A percentile compares a stretch with the other conserved stretches of the same genome.
These are phyloP conservation scores for Aporophyla lueneburgensis DNA, from an alignment of 2,888 invertebrate genomes.

Conservation along the genomic window DNA sequence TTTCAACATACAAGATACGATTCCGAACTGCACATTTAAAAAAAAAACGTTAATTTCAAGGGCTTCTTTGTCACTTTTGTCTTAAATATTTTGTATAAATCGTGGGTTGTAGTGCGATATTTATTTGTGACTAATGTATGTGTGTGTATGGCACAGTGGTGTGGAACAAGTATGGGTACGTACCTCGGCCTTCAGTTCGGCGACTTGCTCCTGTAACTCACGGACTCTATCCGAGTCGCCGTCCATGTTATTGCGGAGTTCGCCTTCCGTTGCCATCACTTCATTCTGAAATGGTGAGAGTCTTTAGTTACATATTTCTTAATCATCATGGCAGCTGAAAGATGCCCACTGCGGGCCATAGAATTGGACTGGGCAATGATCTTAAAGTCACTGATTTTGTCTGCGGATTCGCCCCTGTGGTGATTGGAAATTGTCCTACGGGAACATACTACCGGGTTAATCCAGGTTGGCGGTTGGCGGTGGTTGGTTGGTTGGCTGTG, in stretches of 20 bases:
- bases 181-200: constrained; percentile 98
- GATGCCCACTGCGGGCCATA: no score
- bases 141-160: constrained; percentile 7
- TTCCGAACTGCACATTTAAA: background rate
- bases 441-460: no score
- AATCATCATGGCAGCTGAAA: no score
- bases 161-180: background rate
- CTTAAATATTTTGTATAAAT: background rate
- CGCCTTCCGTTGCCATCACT: constrained; percentile 98
- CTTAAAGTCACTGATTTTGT: no score
- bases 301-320: background rate
- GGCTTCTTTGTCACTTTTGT: accelerated
- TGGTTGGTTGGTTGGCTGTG: no score
- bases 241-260: constrained; percentile 96
- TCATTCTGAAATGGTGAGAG: constrained; percentile 93
- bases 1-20: background rate
- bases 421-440: no score
- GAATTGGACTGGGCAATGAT: no score
- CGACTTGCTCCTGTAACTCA: constrained; percentile 97
- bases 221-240: constrained; percentile 95
- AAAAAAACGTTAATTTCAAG: background rate
- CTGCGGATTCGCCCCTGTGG: no score
- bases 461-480: no score
- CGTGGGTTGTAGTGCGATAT: background rate
- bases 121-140: background rate